These are phyloP conservation scores for Aphelenchoides avenae DNA, from an alignment of 1,140 invertebrate species.

Conservation along the genomic window DNA sequence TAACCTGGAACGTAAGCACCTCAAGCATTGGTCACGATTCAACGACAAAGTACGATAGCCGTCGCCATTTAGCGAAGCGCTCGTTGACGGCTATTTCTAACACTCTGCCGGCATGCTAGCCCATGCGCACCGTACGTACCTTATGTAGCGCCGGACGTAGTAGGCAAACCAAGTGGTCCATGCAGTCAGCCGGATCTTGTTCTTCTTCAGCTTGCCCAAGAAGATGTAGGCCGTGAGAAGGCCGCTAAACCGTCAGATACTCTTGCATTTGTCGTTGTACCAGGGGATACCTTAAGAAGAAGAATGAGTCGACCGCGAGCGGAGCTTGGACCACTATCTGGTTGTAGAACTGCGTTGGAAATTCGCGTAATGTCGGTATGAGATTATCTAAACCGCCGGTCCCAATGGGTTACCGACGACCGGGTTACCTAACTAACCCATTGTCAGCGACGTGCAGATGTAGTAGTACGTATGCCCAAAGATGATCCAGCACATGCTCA, in stretches of 20 bases:
- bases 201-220: conserved; percentile 39
- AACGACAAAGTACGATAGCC: no score
- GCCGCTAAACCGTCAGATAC: conserved; percentile 43
- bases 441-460: conserved; percentile 47
- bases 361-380: conserved; percentile 51
- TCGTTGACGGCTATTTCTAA: no score
- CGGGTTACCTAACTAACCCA: conserved; percentile 22
- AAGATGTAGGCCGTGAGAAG: conserved; percentile 56
- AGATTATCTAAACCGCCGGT: conserved; percentile 43
- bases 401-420: neutral
- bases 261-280: neutral
- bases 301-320: conserved; percentile 57
- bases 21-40: no score
- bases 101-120: no score
- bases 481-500: conserved; percentile 57
- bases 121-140: no score
- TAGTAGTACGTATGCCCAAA: conserved; percentile 57
- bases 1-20: no score
- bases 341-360: conserved; percentile 56
- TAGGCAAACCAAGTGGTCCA: conserved; percentile 41
- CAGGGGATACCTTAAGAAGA: conserved; percentile 49
- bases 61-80: no score
- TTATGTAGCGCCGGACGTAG: conserved; percentile 39
- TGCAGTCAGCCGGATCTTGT: conserved; percentile 25
- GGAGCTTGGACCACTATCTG: conserved; percentile 58